Evolutionary conservation across 2,888 invertebrate genomes (phyloP), one percentile per base, ranked within the genome.

Genomic region (Torymus texanus): DNA sequence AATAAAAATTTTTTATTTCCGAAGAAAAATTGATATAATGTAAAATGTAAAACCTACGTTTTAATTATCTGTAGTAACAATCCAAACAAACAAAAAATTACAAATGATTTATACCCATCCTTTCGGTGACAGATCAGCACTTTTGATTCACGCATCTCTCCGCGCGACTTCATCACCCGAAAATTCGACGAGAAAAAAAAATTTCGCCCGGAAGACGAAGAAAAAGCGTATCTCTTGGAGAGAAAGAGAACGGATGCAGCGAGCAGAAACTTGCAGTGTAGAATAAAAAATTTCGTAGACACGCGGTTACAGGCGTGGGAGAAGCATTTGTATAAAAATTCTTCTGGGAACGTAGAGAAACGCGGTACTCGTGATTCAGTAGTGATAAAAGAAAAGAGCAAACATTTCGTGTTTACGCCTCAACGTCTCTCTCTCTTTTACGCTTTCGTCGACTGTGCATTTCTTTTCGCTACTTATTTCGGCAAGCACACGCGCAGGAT

Each of bases 321-420:
- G 88, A 88, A 86, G 85, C 88, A 88, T 88, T 88, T 87, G 88
- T 87, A 53, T 16, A 87, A 87, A 87, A 87, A 87, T 88, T 87
- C 86, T 84, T 85, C 84, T 82, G 83, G 84, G 84, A 84, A 85
- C 81, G 84, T 81, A 84, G 83, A 84, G 84, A 86, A 82, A 82
- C 74, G 55, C 82, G 29, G 29, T 3, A 29, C 29, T 29, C 5
- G 83, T 86, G 87, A 87, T 87, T 87, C 87, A 87, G 83, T 82
- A 82, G 81, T 82, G 77, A 84, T 82, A 84, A 82, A 82, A 84
- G 82, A 82, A 74, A 83, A 83, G 82, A 29, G 81, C 66, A 53
- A 18, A 67, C 56, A 21, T 66, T 58, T 70, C 73, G 59, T 12
- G 29, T 29, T 29, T 58, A 16, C 16, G 58, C 24, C 14, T 21